These are phyloP conservation scores for Ricordea florida DNA, from an alignment of 92 coral and sea anemone genomes.

Conservation along the genomic window DNA sequence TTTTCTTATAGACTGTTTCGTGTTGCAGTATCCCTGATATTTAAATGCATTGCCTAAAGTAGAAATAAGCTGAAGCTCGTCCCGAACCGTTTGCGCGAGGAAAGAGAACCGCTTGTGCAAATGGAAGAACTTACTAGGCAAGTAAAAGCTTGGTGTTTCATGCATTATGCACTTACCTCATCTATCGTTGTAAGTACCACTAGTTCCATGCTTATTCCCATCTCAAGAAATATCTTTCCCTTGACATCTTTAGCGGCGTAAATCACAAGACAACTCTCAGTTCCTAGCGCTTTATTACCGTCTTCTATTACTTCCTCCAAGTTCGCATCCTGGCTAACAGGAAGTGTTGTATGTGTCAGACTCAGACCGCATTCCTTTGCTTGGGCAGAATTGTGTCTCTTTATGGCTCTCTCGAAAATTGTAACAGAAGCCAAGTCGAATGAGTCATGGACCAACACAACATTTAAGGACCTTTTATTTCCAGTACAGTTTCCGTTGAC, in stretches of 20 bases:
- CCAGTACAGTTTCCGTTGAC: slow-evolving; percentile 2
- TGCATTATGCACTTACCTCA: too few species aligned
- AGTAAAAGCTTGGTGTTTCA: too few species aligned
- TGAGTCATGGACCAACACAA: slow-evolving; percentile 6
- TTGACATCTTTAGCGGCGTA: slow-evolving; percentile 1
- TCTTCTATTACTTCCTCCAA: slow-evolving; percentile 5
- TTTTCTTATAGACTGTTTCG: too few species aligned
- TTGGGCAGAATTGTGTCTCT: not conserved
- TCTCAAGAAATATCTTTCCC: slow-evolving; percentile 6
- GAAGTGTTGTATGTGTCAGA: not conserved
- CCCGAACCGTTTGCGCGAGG: too few species aligned
- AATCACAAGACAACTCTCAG: slow-evolving; percentile 19
- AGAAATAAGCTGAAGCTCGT: too few species aligned
- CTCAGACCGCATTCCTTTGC: not conserved
- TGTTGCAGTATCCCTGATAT: too few species aligned
- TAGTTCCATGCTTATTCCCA: not conserved
- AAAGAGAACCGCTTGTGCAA: too few species aligned
- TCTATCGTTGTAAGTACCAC: slow-evolving; percentile 3
- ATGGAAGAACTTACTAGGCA: too few species aligned
- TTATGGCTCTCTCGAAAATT: slow-evolving; percentile 1
- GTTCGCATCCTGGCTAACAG: not conserved
- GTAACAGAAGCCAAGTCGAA: not conserved
- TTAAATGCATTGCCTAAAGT: too few species aligned
- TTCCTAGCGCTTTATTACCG: not conserved
- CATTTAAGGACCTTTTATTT: not conserved